phyloP scores from a whole-genome alignment of 1,140 invertebrate genomes.

The Drosophila tristis region DNA sequence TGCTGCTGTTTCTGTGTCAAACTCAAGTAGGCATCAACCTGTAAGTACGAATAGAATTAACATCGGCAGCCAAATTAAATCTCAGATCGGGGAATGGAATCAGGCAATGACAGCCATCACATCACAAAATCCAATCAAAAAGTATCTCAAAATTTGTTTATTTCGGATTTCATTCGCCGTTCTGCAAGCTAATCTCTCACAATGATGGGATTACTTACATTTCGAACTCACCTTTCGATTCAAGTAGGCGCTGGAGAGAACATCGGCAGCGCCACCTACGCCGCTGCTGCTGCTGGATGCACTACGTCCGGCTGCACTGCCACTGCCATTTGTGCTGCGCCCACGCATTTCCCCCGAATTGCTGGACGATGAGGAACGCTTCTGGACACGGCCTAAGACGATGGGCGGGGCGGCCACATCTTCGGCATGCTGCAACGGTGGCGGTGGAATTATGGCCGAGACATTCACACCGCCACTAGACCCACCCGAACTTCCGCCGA shows the following conservation, averaged over 20 bases:
- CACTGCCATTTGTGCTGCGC: conserved; percentile 27
- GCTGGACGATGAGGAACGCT: conserved; percentile 54
- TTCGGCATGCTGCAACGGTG: conserved; percentile 68
- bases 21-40: conserved; percentile 82
- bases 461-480: conserved; percentile 48
- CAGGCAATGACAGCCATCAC: neutral
- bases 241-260: conserved; percentile 73
- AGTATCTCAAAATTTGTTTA: conserved; percentile 15
- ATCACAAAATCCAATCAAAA: conserved; percentile 17
- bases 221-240: conserved; percentile 83
- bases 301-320: conserved; percentile 41
- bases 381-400: conserved; percentile 74
- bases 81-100: conserved; percentile 44
- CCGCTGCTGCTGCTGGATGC: conserved; percentile 23
- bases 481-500: conserved; percentile 15
- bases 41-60: conserved; percentile 22
- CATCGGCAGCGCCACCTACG: conserved; percentile 47
- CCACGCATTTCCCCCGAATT: conserved; percentile 34
- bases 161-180: conserved; percentile 47
- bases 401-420: conserved; percentile 71
- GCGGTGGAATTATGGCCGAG: conserved; percentile 62
- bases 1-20: conserved; percentile 80
- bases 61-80: neutral
- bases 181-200: conserved; percentile 37
- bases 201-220: conserved; percentile 79